A percentile compares a stretch with the other conserved stretches of the same genome.
Conservation (phyloP, 2,888 invertebrate species). For the Enoplolaimus lenunculus region DNA sequence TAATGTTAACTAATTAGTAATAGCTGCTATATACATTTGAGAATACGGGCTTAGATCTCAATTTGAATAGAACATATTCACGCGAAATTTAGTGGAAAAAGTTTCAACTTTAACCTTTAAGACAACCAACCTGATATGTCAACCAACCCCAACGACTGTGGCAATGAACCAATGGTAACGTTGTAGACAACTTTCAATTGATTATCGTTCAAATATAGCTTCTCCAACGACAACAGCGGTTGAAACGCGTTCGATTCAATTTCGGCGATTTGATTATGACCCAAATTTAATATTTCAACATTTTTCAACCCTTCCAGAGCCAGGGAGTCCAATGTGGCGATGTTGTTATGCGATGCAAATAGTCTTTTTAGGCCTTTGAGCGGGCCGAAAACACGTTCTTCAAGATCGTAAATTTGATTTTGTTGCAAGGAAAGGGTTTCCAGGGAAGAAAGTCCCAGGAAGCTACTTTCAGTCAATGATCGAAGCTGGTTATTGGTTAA, state of each 20-base stretch:
- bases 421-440: slow-evolving; percentile 40
- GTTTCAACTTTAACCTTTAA: too few relatives aligned
- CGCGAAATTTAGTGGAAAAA: too few relatives aligned
- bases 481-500: slow-evolving; percentile 30
- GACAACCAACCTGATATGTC: slow-evolving; percentile 34
- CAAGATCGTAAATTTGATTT: slow-evolving; percentile 39
- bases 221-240: slow-evolving; percentile 23
- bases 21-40: too few relatives aligned
- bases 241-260: slow-evolving; percentile 20
- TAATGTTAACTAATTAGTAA: too few relatives aligned
- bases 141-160: slow-evolving; percentile 30
- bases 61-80: too few relatives aligned
- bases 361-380: slow-evolving; percentile 40
- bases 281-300: slow-evolving; percentile 28
- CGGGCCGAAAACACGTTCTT: slow-evolving; percentile 39
- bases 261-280: slow-evolving; percentile 22
- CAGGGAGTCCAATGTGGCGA: slow-evolving; percentile 26
- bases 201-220: slow-evolving; percentile 32
- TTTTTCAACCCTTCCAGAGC: slow-evolving; percentile 19
- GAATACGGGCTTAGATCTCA: too few relatives aligned
- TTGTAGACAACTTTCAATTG: slow-evolving; percentile 31
- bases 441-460: slow-evolving; percentile 25
- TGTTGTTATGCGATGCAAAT: slow-evolving; percentile 43
- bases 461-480: slow-evolving; percentile 24
- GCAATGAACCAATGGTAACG: slow-evolving; percentile 31